Percentiles rank a stretch among this genome's conserved stretches.
Conservation (phyloP, 2,113 vertebrate genomes). For the Epinephelus moara region DNA sequence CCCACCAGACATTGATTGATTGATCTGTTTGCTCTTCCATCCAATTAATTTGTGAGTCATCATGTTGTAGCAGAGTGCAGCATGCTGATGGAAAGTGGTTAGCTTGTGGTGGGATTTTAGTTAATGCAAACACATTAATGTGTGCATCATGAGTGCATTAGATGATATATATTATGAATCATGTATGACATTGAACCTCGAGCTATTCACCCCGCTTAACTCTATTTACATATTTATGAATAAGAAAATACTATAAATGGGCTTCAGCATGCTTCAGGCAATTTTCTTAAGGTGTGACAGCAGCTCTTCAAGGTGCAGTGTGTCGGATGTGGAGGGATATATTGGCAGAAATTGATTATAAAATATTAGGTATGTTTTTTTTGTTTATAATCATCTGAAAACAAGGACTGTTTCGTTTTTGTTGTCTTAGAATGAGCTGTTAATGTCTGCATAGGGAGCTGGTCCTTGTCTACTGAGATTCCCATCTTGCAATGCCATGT, state of each 20-base stretch:
- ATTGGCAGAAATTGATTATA: too few species aligned
- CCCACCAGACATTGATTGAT: slow-evolving; percentile 59
- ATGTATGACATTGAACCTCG: neutral
- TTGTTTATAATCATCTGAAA: too few species aligned
- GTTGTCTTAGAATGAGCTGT: too few species aligned
- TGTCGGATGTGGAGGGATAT: too few species aligned
- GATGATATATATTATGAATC: slow-evolving; percentile 12
- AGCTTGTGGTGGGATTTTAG: slow-evolving; percentile 27
- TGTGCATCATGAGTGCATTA: slow-evolving; percentile 22
- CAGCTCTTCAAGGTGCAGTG: neutral
- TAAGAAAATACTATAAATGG: neutral
- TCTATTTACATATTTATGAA: neutral
- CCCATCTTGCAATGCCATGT: too few species aligned
- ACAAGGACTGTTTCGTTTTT: too few species aligned
- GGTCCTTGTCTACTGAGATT: too few species aligned
- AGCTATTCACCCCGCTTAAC: neutral
- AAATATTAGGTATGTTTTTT: too few species aligned
- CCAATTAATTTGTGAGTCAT: slow-evolving; percentile 71
- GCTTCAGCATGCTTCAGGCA: neutral
- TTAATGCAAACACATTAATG: slow-evolving; percentile 33
- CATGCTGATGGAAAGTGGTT: slow-evolving; percentile 49
- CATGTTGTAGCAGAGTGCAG: slow-evolving; percentile 48
- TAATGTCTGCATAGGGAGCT: too few species aligned
- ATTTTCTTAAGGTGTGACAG: neutral
- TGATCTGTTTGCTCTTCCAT: slow-evolving; percentile 67